Base-by-base conservation (phyloP, 2,113 vertebrate species). In the Leptodactylus fuscus region DNA sequence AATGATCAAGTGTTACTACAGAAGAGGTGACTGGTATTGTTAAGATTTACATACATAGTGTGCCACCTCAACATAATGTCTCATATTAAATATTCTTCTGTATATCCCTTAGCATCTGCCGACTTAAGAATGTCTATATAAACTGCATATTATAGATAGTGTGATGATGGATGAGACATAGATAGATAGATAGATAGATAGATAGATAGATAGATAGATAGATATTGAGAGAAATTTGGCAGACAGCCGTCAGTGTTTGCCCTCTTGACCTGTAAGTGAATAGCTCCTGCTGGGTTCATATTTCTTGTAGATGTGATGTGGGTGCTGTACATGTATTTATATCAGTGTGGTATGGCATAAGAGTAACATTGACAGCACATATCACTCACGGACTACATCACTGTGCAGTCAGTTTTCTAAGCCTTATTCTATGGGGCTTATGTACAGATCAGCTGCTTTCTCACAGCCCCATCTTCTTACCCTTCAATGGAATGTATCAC, bases 241-340 rank as follows among this genome's bases (percentile, higher is more conserved):
- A 36, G 29, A 34, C 62, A 67, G 18, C 65, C 18, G 16, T 22
- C 65, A 38, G 18, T 69, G 32, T 38, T 36, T 69, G 65, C 32
- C 34, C 65, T 69, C 32, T 24, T 69, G 65, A 69, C 65, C 65
- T 69, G 65, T 69, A 69, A 69, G 18, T 69, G 16, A 69, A 69
- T 69, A 36, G 65, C 65, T 18, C 62, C 62, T 18, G n/a, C 18
- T 69, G 65, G 65, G 36, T 69, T 69, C 34, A 20, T 20, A 38
- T 69, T 69, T 38, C 65, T 22, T 69, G 65, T 69, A 36, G 65
- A 69, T 36, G 65, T 36, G 32, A 69, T 38, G 65, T 36, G 65
- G 15, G 65, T 20, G 65, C 65, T 69, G 65, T 20, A 69, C 65
- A 22, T 69, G 65, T 69, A 69, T 69, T 36, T 69, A 36, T 69